Evolutionary conservation across 2,888 invertebrate species (phyloP), one percentile per base, ranked within the genome.

Genomic region (Agelastica alni): DNA sequence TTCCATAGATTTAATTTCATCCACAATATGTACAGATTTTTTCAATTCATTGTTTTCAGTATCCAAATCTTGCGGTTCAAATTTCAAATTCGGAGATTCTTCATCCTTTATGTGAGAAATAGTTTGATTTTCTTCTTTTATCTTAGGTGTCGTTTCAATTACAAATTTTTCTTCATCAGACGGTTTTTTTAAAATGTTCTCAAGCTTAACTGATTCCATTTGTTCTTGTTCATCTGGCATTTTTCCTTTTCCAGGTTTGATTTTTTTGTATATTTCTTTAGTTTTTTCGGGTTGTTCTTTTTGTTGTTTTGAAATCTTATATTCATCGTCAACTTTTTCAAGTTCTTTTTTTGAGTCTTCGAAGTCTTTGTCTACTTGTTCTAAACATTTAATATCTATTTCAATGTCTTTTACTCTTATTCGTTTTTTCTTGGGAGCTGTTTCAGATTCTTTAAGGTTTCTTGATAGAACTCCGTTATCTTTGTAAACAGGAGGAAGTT

Each of bases 391-490:
- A 9, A 73, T 48, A 31, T 75, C 76, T 43, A 71, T 69, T 6
- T 76, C 76, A 3, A 70, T 66, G 2, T 76, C 71, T 53, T 79
- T 80, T 18, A 76, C 61, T 60, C 75, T 78, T 45, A 75, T 72
- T 9, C 66, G 69, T 62, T 77, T 79, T 16, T 70, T 76, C 65
- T 78, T 78, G 16, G 73, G 71, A 5, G 80, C 39, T 56, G 77
- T 78, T 48, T 75, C 66, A 1, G 81, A 80, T 59, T 81, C 81
- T 62, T 77, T 74, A 2, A 79, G 61, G 56, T 80, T 81, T 62
- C 79, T 75, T 1, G 81, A 81, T 3, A 81, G 58, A 34, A 77
- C 69, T 5, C 80, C 81, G 56, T 70, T 75, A 53, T 80, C 79
- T 46, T 77, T 69, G 32, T 72, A 69, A 36, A 78, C 75, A 4